A percentile compares a stretch with the other conserved stretches of the same genome.
phyloP scores from a whole-genome alignment of 2,113 vertebrate species.

The Chlamydotis undulata region DNA sequence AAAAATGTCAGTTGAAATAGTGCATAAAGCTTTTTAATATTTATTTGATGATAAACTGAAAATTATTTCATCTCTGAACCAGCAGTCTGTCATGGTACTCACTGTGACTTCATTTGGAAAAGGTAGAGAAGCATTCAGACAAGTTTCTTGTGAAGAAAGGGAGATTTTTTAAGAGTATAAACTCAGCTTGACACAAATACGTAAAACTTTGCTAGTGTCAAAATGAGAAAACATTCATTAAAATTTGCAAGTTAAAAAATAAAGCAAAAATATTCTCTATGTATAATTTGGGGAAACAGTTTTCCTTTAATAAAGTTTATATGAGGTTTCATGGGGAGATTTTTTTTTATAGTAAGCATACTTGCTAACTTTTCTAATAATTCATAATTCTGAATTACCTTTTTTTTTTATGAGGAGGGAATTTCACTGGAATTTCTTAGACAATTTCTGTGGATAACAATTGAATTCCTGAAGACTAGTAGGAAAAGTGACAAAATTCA shows the following conservation, averaged over 20 bases:
- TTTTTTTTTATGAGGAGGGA: background rate
- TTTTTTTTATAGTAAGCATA: background rate
- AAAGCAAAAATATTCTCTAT: background rate
- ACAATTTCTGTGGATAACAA: background rate
- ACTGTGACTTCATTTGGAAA: background rate
- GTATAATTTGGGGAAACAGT: background rate
- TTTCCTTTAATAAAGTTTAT: background rate
- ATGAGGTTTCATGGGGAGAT: background rate
- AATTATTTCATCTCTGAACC: background rate
- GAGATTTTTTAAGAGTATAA: background rate
- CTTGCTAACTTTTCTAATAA: background rate
- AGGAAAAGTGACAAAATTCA: background rate
- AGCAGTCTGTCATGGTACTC: rapidly evolving
- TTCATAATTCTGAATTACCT: background rate
- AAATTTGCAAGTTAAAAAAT: background rate
- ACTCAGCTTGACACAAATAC: background rate
- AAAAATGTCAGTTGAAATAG: background rate
- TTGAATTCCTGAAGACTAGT: background rate
- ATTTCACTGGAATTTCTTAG: background rate
- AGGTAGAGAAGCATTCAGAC: background rate
- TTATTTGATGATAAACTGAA: background rate
- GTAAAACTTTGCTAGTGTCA: background rate
- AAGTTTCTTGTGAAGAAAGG: background rate
- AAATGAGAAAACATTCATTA: background rate
- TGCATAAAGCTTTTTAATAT: background rate